Base-by-base conservation (phyloP, 2,888 invertebrate species). In the Junonia oenone region DNA sequence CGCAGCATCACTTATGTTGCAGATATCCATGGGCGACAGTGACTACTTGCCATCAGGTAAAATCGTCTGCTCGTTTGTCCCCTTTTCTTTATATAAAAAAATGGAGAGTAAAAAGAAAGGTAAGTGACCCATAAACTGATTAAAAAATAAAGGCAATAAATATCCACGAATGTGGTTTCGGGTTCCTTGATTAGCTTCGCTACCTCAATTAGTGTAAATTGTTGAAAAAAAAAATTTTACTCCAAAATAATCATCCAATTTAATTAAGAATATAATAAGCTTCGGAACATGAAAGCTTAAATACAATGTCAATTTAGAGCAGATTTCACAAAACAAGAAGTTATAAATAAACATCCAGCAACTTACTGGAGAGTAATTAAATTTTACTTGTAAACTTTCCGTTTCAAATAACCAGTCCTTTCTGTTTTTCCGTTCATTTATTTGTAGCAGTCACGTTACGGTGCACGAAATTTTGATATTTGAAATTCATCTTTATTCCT, bases 381-480 rank as follows among this genome's bases (percentile, higher is more conserved):
- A 56, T 51, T 56, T 56, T 43, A 47, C 43, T 56, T 56, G 35
- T 46, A 47, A 51, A 56, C 51, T 56, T 47, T 56, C 43, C 43
- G 15, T 51, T 56, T 43, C 14, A 38, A 45, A 51, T 45, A 51
- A 45, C 14, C 22, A 19, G 14, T 31, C 15, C 22, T 45, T 51
- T 40, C 43, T 33, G 43, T 51, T 43, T 43, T 13, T n/a, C 22
- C 4, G 13, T 43, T 9, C 43, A 43, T 22, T 43, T 22, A 43
- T 22, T 43, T 22, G 22, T 22, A 22, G 22, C 2, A 52, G 17
- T 37, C 45, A 45, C 35, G 52, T 17, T 43, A 43, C 22, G n/a
- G 22, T 13, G n/a, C n/a, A 45, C 11, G 22, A 22, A 46, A 29
- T 0, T 27, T 27, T 9, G 13, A 8, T 15, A 27, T 45, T 13